These are phyloP conservation scores for Alethe castanea DNA, from an alignment of 2,113 vertebrate genomes.

Conservation along the genomic window DNA sequence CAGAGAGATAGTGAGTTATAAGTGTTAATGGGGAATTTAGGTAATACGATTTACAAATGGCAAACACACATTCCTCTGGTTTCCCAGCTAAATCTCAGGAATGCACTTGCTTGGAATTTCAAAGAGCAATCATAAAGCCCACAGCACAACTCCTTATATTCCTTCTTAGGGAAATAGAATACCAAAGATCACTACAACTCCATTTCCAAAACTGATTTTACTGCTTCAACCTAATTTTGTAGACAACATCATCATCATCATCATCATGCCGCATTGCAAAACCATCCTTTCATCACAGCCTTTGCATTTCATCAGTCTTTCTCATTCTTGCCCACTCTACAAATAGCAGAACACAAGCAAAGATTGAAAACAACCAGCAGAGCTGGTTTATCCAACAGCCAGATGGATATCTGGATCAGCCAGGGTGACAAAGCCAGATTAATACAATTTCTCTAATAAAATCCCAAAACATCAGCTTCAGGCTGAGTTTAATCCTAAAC, in stretches of 20 bases:
- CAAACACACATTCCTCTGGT: background rate
- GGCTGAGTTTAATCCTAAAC: background rate
- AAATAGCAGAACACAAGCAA: background rate
- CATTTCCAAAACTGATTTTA: background rate
- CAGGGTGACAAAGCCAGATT: background rate
- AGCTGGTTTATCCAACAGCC: background rate
- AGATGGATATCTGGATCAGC: background rate
- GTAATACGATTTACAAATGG: background rate
- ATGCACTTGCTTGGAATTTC: background rate
- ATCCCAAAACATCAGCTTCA: background rate
- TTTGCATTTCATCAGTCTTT: background rate
- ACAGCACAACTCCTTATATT: background rate
- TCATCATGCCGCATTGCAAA: background rate
- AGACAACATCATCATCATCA: background rate
- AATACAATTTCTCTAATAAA: background rate
- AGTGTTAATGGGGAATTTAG: background rate
- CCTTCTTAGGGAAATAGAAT: background rate
- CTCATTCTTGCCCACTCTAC: background rate
- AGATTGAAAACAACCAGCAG: background rate
- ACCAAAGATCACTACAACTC: background rate
- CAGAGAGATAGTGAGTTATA: background rate
- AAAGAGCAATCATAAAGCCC: background rate
- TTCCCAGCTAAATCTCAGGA: constrained; percentile 32
- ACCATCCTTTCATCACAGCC: background rate
- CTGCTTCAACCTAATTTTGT: background rate